A percentile compares a stretch with the other conserved stretches of the same genome.
Conservation (phyloP, 2,888 invertebrate species). For the Volucella inanis region DNA sequence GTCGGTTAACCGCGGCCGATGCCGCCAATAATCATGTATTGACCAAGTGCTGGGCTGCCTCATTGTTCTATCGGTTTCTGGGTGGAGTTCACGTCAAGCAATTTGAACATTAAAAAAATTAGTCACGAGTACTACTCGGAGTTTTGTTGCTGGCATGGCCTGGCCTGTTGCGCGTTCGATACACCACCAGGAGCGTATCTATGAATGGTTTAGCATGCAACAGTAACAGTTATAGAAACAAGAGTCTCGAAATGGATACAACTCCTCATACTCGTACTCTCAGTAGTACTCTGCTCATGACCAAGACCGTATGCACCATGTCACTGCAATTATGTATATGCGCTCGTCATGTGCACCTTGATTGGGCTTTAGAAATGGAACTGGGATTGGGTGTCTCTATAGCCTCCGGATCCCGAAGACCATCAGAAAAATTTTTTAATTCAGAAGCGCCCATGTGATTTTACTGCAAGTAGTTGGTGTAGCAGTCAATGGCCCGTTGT, state of each 20-base stretch:
- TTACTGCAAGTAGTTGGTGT: conserved; percentile 14
- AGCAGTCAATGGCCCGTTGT: conserved; percentile 33
- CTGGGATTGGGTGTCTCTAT: conserved; percentile 38
- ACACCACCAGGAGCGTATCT: conserved; percentile 25
- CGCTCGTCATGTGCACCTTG: conserved; percentile 74
- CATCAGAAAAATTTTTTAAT: conserved; percentile 65
- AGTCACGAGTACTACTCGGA: conserved; percentile 71
- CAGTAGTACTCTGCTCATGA: no score
- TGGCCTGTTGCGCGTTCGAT: conserved; percentile 41
- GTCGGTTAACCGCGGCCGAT: conserved; percentile 18
- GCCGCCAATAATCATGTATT: conserved; percentile 63
- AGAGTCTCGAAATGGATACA: conserved; percentile 44
- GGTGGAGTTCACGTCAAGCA: conserved; percentile 74
- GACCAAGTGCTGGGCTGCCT: conserved; percentile 67
- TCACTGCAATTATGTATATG: conserved; percentile 73
- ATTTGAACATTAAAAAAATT: conserved; percentile 74
- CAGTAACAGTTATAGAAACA: conserved; percentile 34
- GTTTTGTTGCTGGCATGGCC: conserved; percentile 2
- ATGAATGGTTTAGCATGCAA: conserved; percentile 53
- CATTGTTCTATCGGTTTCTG: conserved; percentile 54
- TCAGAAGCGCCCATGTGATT: conserved; percentile 71
- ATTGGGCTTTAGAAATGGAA: conserved; percentile 61
- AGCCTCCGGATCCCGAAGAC: conserved; percentile 21
- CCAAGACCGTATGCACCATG: conserved; percentile 56
- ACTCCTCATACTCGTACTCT: neutral